Evolutionary conservation across 2,888 invertebrate species (phyloP), one percentile per base, ranked within the genome.

Genomic region (Strigamia maritima): DNA sequence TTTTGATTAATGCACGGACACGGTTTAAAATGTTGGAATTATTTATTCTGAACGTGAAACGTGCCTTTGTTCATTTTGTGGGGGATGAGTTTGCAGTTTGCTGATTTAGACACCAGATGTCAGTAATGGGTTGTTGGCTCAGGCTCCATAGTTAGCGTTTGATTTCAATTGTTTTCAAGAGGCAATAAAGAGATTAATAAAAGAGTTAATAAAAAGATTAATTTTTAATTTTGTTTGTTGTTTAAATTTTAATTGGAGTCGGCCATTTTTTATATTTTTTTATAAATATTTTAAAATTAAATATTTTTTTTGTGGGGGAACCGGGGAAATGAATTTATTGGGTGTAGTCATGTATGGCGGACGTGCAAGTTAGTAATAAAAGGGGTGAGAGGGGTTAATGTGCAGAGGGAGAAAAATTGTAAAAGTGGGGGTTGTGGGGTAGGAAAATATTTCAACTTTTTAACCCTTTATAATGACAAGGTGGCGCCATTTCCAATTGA

Each of bases 371-470:
- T 65, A n/a, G 60, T 24, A 65, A 65, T 65, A 19, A 65, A 65
- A 65, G 60, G 60, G 60, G 60, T 65, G 60, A 65, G 60, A n/a
- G 12, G 60, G 60, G 60, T 65, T 65, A 65, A 65, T 65, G 60
- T 19, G 60, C 24, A 7, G 12, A 12, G 60, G 22, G 19, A 22
- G 60, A 22, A 6, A 65, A 65, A 65, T 22, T 22, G 60, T 65
- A 65, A 65, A 65, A 65, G 24, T 65, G 49, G 49, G 49, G 49
- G 49, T 49, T 49, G 60, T 12, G 60, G 19, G 60, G 60, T 3
- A 65, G 60, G 19, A 24, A 65, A 24, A 65, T 65, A 65, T 65
- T 65, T 65, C 60, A 65, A 65, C 22, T 65, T 65, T 65, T 65
- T 65, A 65, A 65, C 60, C 60, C 60, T 65, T 65, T 65, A 24